Base-by-base conservation (phyloP, 2,888 invertebrate genomes). In the Sisyra nigra region DNA sequence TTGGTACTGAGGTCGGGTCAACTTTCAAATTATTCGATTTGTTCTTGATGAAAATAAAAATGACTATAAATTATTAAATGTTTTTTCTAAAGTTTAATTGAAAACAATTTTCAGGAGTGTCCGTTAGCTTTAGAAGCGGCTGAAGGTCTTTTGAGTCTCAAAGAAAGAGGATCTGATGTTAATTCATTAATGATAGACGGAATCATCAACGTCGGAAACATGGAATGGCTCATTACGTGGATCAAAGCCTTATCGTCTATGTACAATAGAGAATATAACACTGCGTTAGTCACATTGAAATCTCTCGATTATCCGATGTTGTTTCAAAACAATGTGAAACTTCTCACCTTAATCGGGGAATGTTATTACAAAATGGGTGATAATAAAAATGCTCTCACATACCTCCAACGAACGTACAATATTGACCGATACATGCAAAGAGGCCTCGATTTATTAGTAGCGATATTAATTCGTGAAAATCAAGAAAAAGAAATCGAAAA, bases 71-170 rank as follows among this genome's bases (percentile, higher is more conserved):
- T 19, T 14, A 18, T 7, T 32, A 6, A 2, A 5, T 29, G 19
- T 44, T 19, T 14, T 31, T 10, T 41, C 10, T 15, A 36, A n/a
- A 13, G 38, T 17, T 41, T 29, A 8, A 29, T 46, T 42, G 15
- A 9, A 30, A 31, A 13, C 19, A n/a, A n/a, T 40, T 42, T 49
- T 36, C 50, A 70, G 60, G 78, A 78, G 52, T 78, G 77, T 54
- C 85, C 86, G 1, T 62, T 84, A 56, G 80, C 85, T 0, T 53
- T 87, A 45, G 81, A 81, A 52, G 81, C 84, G 5, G 77, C 80
- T 2, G 76, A 79, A 56, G 76, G 77, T 44, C 63, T 87, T 15
- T 60, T 87, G 40, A 71, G 74, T 47, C 59, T 87, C 37, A 83
- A 83, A 2, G 71, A 77, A 11, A 74, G 79, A 59, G 81, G 80